These are phyloP conservation scores for Ginglymostoma cirratum DNA, from an alignment of 2,113 vertebrate genomes.

Conservation along the genomic window DNA sequence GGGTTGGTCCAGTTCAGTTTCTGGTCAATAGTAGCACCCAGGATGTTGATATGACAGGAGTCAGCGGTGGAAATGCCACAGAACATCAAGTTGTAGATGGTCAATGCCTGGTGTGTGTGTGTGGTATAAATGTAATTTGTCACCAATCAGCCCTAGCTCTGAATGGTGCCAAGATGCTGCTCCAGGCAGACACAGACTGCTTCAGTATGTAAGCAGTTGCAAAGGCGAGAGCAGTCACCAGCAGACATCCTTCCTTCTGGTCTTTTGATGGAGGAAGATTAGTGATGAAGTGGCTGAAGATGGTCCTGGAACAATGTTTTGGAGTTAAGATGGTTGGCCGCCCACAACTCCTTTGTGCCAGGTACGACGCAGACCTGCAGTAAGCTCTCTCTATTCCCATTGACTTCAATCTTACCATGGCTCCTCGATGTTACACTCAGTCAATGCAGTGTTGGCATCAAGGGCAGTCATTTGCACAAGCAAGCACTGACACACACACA, in stretches of 20 bases:
- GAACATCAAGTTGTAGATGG: neutral
- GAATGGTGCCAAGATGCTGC: too few species aligned
- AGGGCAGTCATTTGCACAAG: neutral
- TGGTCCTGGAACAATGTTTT: neutral
- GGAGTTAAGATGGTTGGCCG: neutral
- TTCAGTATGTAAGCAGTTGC: neutral
- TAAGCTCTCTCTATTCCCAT: neutral
- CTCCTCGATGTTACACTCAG: neutral
- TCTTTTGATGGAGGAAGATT: neutral
- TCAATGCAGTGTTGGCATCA: neutral
- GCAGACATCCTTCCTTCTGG: neutral
- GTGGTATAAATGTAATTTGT: neutral
- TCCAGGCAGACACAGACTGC: neutral
- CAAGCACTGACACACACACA: neutral
- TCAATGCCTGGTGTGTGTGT: neutral
- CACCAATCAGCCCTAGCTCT: neutral
- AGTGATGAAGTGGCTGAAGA: neutral
- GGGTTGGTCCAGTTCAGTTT: neutral
- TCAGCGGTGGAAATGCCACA: neutral
- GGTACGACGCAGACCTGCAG: too few species aligned
- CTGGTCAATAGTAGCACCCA: neutral
- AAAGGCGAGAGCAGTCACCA: neutral
- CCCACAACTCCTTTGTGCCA: neutral
- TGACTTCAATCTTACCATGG: neutral
- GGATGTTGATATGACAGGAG: neutral